Conservation (phyloP, 2,113 vertebrate genomes). For the Spilogale gracilis region DNA sequence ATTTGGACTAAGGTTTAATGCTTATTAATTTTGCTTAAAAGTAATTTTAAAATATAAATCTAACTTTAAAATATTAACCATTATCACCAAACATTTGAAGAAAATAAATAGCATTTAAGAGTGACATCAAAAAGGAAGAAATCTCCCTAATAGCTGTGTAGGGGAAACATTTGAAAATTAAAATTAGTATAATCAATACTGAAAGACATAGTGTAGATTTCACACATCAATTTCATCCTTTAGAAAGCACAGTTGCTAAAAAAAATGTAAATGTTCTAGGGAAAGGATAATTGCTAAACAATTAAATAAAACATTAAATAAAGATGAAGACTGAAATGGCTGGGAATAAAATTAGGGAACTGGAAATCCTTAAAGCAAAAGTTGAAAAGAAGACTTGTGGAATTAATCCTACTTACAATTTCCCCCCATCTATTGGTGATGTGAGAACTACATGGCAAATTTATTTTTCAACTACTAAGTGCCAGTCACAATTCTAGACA, state of each 20-base stretch:
- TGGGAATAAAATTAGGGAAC: neutral
- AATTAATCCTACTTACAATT: neutral
- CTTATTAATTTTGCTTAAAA: neutral
- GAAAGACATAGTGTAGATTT: neutral
- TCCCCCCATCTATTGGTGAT: neutral
- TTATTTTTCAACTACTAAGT: neutral
- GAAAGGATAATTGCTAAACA: neutral
- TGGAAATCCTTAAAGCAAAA: neutral
- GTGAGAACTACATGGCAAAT: neutral
- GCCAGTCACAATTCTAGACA: neutral
- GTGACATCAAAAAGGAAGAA: neutral
- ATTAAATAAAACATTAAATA: neutral
- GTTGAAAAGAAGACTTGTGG: neutral
- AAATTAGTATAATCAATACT: neutral
- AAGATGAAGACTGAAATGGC: neutral
- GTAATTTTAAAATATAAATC: neutral
- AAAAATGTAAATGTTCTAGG: neutral
- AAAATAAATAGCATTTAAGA: neutral
- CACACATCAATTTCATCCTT: neutral
- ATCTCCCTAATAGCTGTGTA: neutral
- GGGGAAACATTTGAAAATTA: neutral
- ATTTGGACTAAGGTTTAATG: neutral
- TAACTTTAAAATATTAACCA: neutral
- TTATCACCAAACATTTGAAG: neutral
- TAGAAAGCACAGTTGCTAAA: neutral